Evolutionary conservation across 1,140 invertebrate species (phyloP).

Genomic region (Drosophila pseudoobscura): DNA sequence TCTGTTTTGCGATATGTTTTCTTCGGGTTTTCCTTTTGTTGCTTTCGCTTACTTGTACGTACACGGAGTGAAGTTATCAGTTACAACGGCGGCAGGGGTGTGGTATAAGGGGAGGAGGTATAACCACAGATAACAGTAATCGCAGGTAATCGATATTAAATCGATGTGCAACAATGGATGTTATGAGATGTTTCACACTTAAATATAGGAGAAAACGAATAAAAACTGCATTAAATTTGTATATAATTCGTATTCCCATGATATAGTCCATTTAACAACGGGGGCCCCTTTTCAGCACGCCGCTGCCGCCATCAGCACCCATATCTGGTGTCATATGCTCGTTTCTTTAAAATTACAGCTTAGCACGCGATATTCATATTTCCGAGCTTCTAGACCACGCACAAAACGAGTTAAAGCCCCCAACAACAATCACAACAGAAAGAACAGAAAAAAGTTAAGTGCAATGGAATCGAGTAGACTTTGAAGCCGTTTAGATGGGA

Average conservation of each 20-base stretch:
- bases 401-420: constrained; percentile 1
- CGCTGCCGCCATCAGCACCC: constrained; percentile 23
- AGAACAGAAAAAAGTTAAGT: constrained; percentile 1
- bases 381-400: constrained; percentile 34
- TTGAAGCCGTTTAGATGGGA: constrained; percentile 11
- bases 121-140: too few relatives aligned
- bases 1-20: constrained; percentile 20
- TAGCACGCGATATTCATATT: constrained; percentile 54
- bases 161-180: too few relatives aligned
- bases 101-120: too few relatives aligned
- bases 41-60: constrained; percentile 30
- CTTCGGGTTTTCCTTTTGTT: not conserved
- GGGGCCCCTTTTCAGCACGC: not conserved
- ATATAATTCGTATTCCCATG: too few relatives aligned
- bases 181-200: too few relatives aligned
- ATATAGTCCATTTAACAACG: too few relatives aligned
- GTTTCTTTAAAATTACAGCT: constrained; percentile 56
- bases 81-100: constrained; percentile 17
- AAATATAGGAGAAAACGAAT: too few relatives aligned
- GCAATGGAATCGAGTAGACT: constrained; percentile 6
- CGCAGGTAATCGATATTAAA: not conserved
- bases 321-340: constrained; percentile 61
- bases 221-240: too few relatives aligned
- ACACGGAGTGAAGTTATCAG: constrained; percentile 6
- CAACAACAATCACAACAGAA: constrained; percentile 5